Percentiles rank a stretch among this genome's conserved stretches.
phyloP scores from a whole-genome alignment of 2,888 invertebrate species.

The Drosophila histrio region DNA sequence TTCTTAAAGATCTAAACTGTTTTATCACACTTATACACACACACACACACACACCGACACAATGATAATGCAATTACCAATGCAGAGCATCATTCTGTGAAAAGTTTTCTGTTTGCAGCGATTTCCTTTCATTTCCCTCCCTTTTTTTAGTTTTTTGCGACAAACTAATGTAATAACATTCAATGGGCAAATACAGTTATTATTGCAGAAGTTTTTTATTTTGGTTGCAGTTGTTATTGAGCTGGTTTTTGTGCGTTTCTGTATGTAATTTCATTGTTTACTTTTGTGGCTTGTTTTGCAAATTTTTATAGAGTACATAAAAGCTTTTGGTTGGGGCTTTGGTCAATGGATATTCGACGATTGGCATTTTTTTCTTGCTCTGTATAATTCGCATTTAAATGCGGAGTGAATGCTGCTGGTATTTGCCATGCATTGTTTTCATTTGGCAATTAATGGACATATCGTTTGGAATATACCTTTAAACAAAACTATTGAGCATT shows the following conservation, averaged over 20 bases:
- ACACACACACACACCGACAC: neutral
- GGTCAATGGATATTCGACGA: slow-evolving; percentile 28
- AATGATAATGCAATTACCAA: slow-evolving; percentile 61
- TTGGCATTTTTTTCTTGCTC: slow-evolving; percentile 7
- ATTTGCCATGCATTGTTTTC: slow-evolving; percentile 39
- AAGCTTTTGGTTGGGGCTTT: slow-evolving; percentile 53
- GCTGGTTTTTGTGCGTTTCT: slow-evolving; percentile 35
- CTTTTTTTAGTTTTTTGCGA: slow-evolving; percentile 18
- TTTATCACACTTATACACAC: neutral
- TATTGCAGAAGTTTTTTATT: slow-evolving; percentile 55
- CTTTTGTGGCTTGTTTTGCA: slow-evolving; percentile 65
- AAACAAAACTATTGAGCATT: slow-evolving; percentile 53
- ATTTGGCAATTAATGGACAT: slow-evolving; percentile 69
- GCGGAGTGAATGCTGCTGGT: slow-evolving; percentile 1
- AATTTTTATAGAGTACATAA: slow-evolving; percentile 69
- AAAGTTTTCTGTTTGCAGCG: slow-evolving; percentile 52
- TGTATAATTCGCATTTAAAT: slow-evolving; percentile 46
- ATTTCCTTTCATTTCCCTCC: slow-evolving; percentile 22
- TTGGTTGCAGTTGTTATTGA: slow-evolving; percentile 42
- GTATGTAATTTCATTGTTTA: slow-evolving; percentile 57
- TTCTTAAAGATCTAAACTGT: neutral
- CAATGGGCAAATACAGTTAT: slow-evolving; percentile 75
- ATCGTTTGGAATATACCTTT: slow-evolving; percentile 56
- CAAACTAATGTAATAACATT: slow-evolving; percentile 77
- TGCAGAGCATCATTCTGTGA: slow-evolving; percentile 44